Percentiles rank a stretch among this genome's conserved stretches.
These are phyloP conservation scores for Apoda limacodes DNA, from an alignment of 2,888 invertebrate genomes.

Conservation along the genomic window DNA sequence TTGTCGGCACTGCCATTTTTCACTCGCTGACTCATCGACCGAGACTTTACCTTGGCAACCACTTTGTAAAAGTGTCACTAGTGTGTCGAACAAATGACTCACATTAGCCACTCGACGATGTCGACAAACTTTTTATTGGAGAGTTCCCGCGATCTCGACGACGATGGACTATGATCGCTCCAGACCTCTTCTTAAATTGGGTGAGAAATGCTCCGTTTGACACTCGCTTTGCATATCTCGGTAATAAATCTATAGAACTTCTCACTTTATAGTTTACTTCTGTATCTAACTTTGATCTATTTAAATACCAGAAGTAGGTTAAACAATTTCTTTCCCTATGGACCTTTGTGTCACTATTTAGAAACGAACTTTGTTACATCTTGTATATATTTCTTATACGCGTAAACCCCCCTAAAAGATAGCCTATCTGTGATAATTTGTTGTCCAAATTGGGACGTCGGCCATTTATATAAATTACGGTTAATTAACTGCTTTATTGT, in stretches of 20 bases:
- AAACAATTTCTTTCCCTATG: slow-evolving; percentile 27
- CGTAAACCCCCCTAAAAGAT: slow-evolving; percentile 37
- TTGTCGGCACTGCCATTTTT: slow-evolving; percentile 35
- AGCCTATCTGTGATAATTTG: slow-evolving; percentile 48
- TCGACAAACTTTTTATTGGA: slow-evolving; percentile 39
- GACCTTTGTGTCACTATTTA: slow-evolving; percentile 10
- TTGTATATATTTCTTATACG: slow-evolving; percentile 28
- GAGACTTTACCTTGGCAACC: too few relatives aligned
- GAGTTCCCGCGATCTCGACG: slow-evolving; percentile 28
- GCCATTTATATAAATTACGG: slow-evolving; percentile 55
- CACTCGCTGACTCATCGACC: slow-evolving; percentile 27
- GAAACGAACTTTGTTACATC: slow-evolving; percentile 13
- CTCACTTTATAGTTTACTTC: slow-evolving; percentile 22
- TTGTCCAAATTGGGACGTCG: slow-evolving; percentile 44
- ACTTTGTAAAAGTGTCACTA: slow-evolving; percentile 30
- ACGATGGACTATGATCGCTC: slow-evolving; percentile 22
- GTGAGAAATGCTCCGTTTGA: slow-evolving; percentile 45
- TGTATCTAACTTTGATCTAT: slow-evolving; percentile 22
- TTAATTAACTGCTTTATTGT: slow-evolving; percentile 55
- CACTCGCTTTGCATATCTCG: slow-evolving; percentile 41
- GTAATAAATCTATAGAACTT: slow-evolving; percentile 38
- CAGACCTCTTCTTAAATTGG: slow-evolving; percentile 38
- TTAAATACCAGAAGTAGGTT: too few relatives aligned
- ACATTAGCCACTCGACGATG: slow-evolving; percentile 29
- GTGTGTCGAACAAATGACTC: slow-evolving; percentile 34